Evolutionary conservation across 2,797 vertebrate genomes (phyloP).

Genomic region (Threskiornis aethiopicus): DNA sequence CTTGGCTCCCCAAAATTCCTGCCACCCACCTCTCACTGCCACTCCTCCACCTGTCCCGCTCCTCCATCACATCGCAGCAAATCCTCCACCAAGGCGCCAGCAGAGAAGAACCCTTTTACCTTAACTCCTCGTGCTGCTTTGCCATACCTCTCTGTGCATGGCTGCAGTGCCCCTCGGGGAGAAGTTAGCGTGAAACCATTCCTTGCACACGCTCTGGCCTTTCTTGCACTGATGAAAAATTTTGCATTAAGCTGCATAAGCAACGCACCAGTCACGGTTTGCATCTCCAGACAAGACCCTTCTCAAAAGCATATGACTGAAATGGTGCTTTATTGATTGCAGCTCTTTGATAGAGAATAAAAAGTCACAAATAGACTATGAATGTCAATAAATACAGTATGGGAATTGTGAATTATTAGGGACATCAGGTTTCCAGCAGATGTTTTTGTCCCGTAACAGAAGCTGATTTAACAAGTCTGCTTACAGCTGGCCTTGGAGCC

Average conservation of each 20-base stretch:
- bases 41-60: neutral
- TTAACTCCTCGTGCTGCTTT: neutral
- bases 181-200: neutral
- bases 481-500: constrained; percentile 44
- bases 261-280: neutral
- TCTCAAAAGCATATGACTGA: constrained; percentile 24
- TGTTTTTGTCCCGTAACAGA: constrained; percentile 64
- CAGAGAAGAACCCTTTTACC: neutral
- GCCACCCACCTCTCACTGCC: neutral
- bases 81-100: neutral
- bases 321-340: constrained; percentile 44
- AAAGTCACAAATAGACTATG: constrained; percentile 15
- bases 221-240: neutral
- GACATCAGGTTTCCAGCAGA: constrained; percentile 64
- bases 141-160: neutral
- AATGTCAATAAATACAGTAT: constrained; percentile 47
- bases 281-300: neutral
- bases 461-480: constrained; percentile 67
- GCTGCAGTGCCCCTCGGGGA: neutral
- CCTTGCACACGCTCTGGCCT: neutral
- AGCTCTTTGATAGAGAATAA: constrained; percentile 25
- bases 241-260: neutral
- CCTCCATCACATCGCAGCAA: neutral
- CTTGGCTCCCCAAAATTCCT: neutral
- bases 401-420: constrained; percentile 59